Percentiles rank a stretch among this genome's conserved stretches.
phyloP scores from a whole-genome alignment of 2,888 invertebrate species.

The Ceriagrion tenellum region DNA sequence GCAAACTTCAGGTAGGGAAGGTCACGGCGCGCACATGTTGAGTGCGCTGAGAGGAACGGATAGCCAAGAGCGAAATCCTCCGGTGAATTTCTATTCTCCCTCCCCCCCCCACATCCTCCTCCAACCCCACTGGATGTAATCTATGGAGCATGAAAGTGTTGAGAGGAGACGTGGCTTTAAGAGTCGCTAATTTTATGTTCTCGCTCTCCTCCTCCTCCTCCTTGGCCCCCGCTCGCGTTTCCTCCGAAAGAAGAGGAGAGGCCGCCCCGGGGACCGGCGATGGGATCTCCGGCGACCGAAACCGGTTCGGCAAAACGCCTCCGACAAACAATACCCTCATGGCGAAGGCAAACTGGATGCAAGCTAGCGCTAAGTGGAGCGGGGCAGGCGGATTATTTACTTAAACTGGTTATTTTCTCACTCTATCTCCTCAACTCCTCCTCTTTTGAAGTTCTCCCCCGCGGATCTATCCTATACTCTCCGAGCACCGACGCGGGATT shows the following conservation, averaged over 20 bases:
- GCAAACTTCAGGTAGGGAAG: not conserved
- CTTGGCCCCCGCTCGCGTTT: not conserved
- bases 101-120: too few species aligned
- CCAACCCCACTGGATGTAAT: not conserved
- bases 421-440: not conserved
- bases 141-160: slow-evolving; percentile 2
- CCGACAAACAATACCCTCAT: not conserved
- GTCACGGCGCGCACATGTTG: not conserved
- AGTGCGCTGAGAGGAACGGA: not conserved
- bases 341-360: not conserved
- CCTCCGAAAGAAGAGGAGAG: not conserved
- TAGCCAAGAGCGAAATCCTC: not conserved
- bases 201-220: not conserved
- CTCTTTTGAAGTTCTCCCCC: not conserved
- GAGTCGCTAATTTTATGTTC: not conserved
- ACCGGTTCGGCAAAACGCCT: not conserved
- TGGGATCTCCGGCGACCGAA: not conserved
- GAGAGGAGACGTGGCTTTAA: not conserved
- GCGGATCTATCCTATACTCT: not conserved
- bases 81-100: not conserved
- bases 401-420: slow-evolving; percentile 18
- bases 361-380: not conserved
- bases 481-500: not conserved
- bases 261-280: not conserved
- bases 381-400: not conserved